Evolutionary conservation across 2,888 invertebrate genomes (phyloP).

Genomic region (Schizotus pectinicornis): DNA sequence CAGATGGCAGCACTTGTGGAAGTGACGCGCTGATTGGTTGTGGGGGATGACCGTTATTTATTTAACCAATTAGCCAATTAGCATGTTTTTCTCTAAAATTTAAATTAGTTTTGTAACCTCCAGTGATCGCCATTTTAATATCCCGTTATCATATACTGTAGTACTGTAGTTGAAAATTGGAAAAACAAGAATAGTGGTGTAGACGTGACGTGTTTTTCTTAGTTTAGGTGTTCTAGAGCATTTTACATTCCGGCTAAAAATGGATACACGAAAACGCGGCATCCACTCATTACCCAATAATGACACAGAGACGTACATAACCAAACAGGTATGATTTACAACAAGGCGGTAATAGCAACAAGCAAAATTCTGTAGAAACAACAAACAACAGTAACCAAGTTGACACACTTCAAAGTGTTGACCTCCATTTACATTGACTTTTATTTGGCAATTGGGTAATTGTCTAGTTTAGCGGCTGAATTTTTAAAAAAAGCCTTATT

Average conservation of each 20-base stretch:
- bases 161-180: background rate
- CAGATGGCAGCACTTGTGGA: no score
- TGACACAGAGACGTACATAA: slow-evolving; percentile 7
- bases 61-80: slow-evolving; percentile 18
- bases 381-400: no score
- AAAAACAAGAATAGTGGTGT: background rate
- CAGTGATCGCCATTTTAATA: slow-evolving; percentile 15
- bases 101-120: slow-evolving; percentile 9
- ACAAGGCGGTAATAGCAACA: background rate
- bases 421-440: background rate
- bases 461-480: no score
- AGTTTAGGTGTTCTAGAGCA: background rate
- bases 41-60: slow-evolving; percentile 9
- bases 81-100: slow-evolving; percentile 6
- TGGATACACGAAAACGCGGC: slow-evolving; percentile 13
- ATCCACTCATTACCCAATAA: slow-evolving; percentile 11
- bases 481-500: no score
- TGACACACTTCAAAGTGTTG: background rate
- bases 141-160: background rate
- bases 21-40: slow-evolving; percentile 3
- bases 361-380: no score
- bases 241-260: background rate
- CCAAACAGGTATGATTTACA: slow-evolving; percentile 13
- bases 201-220: background rate
- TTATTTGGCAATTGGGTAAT: slow-evolving; percentile 8